phyloP scores from a whole-genome alignment of 2,888 invertebrate genomes.

The Drosophila quinaria region DNA sequence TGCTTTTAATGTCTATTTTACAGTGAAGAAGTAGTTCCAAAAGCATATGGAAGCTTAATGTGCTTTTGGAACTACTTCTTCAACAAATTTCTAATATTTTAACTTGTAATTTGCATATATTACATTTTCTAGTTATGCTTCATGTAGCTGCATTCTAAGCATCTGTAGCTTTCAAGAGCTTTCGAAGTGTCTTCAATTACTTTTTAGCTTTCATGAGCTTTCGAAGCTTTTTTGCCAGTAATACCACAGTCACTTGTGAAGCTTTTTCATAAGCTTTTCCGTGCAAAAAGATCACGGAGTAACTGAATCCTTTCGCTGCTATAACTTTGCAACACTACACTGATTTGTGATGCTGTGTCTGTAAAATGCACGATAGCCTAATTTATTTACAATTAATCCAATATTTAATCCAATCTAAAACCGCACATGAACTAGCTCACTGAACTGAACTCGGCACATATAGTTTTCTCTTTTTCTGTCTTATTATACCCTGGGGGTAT shows the following conservation, averaged over 20 bases:
- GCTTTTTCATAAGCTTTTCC: no score
- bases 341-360: neutral
- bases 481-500: no score
- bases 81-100: neutral
- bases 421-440: slow-evolving; percentile 47
- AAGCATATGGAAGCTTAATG: no score
- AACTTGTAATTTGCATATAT: no score
- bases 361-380: neutral
- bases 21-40: no score
- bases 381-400: slow-evolving; percentile 6
- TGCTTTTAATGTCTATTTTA: neutral
- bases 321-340: neutral
- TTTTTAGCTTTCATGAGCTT: neutral
- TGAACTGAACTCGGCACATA: slow-evolving; percentile 30
- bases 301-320: neutral
- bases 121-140: no score
- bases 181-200: neutral
- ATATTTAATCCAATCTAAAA: slow-evolving; percentile 17
- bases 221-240: neutral
- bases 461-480: neutral
- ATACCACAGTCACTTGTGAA: no score
- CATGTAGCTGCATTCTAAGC: no score
- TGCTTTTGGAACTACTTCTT: neutral
- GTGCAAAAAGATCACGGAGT: no score
- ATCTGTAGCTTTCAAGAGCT: neutral